Percentiles rank a stretch among this genome's conserved stretches.
Conservation (phyloP, 1,140 invertebrate genomes). For the Musca domestica region DNA sequence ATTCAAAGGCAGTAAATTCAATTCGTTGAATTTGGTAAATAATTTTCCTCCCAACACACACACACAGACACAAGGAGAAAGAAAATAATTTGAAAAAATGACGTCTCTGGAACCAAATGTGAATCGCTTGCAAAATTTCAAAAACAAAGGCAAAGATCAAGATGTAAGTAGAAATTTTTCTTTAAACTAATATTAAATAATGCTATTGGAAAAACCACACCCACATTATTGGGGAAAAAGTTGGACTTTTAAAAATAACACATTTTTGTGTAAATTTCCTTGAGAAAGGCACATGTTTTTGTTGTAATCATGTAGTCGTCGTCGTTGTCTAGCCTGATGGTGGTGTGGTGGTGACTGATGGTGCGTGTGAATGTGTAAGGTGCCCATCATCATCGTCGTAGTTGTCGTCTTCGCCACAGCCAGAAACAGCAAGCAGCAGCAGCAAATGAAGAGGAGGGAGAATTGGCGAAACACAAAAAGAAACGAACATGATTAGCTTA, state of each 20-base stretch:
- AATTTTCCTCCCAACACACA: no score
- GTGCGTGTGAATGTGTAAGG: not conserved
- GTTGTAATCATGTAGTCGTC: slow-evolving; percentile 1
- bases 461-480: slow-evolving; percentile 11
- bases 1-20: not conserved
- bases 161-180: slow-evolving; percentile 73
- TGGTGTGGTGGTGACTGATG: not conserved
- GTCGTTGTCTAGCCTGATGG: no score
- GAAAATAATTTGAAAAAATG: slow-evolving; percentile 26
- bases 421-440: no score
- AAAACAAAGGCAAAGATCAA: slow-evolving; percentile 96
- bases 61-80: not conserved
- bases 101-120: slow-evolving; percentile 27
- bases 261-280: slow-evolving; percentile 6
- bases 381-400: not conserved
- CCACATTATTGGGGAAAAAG: not conserved
- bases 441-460: not conserved
- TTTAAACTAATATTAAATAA: not conserved
- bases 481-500: not conserved
- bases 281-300: slow-evolving; percentile 20
- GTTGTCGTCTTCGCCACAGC: no score
- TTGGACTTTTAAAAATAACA: slow-evolving; percentile 2
- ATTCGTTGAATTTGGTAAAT: no score
- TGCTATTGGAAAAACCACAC: not conserved
- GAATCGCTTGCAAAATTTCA: slow-evolving; percentile 84